Evolutionary conservation across 2,888 invertebrate genomes (phyloP), one percentile per base, ranked within the genome.

Genomic region (Marronus borbonicus): DNA sequence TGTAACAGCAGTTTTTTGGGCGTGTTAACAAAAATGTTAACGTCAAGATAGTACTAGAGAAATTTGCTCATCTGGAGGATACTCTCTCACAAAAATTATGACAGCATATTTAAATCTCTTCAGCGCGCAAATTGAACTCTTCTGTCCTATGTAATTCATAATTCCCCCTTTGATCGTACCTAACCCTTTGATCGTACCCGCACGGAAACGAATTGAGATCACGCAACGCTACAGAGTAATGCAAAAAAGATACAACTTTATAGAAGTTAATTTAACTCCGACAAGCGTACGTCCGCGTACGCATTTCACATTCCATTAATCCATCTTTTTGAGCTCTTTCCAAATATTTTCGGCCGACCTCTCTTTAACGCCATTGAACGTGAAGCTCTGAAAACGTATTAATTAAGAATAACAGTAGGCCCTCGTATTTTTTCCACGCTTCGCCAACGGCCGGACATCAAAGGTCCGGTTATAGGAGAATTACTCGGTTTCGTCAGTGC

Each of bases 311-410:
- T 58, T 58, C 20, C 55, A 20, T 58, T 58, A 58, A 20, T 8
- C n/a, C 20, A 58, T 44, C 55, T 20, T 17, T 20, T 55, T n/a
- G 55, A 58, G 20, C 20, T 8, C 17, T 52, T 52, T n/a, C n/a
- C 1, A 7, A 52, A 52, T 17, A 17, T 52, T 52, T 52, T 52
- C 17, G 7, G 10, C 17, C 52, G 17, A 7, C 4, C 55, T 20
- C 55, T n/a, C 20, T 58, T 58, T 58, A 58, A 58, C 55, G 10
- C 17, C 55, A 17, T 58, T 58, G 7, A 58, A 8, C 5, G 55
- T 2, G 55, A 10, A n/a, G 55, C 55, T 58, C 24, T 58, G 55
- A 58, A 58, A 58, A 58, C 55, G 55, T 20, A 58, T 58, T n/a
- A 17, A 58, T 17, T 58, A 58, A 17, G 55, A 58, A 58, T 20